Conservation (phyloP, 1,140 invertebrate species). For the Eueides isabella region DNA sequence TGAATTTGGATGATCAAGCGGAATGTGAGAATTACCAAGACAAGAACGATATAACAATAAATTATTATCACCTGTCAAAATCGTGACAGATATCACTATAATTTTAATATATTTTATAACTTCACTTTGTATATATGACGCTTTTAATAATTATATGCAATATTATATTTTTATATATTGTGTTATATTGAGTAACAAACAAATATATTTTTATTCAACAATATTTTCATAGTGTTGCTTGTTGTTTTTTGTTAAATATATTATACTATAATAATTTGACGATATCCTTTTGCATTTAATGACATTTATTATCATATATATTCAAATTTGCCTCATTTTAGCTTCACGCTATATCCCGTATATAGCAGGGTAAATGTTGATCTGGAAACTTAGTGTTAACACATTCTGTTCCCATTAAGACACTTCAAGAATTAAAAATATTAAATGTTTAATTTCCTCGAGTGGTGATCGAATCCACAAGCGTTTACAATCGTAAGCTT, state of each 20-base stretch:
- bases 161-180: not conserved
- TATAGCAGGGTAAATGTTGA: no score
- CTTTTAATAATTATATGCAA: not conserved
- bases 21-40: not conserved
- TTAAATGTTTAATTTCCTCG: no score
- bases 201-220: not conserved
- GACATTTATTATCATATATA: not conserved
- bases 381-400: no score
- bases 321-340: no score
- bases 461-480: no score
- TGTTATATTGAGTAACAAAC: not conserved
- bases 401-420: no score
- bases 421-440: no score
- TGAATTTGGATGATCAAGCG: not conserved
- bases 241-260: not conserved
- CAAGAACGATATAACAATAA: slow-evolving; percentile 1
- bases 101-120: slow-evolving; percentile 14
- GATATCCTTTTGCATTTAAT: not conserved
- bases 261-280: not conserved
- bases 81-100: slow-evolving; percentile 8
- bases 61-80: not conserved
- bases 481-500: no score
- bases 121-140: slow-evolving; percentile 1
- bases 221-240: not conserved
- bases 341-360: no score